Evolutionary conservation across 2,113 vertebrate genomes (phyloP).

Genomic region (Pygathrix nemaeus): DNA sequence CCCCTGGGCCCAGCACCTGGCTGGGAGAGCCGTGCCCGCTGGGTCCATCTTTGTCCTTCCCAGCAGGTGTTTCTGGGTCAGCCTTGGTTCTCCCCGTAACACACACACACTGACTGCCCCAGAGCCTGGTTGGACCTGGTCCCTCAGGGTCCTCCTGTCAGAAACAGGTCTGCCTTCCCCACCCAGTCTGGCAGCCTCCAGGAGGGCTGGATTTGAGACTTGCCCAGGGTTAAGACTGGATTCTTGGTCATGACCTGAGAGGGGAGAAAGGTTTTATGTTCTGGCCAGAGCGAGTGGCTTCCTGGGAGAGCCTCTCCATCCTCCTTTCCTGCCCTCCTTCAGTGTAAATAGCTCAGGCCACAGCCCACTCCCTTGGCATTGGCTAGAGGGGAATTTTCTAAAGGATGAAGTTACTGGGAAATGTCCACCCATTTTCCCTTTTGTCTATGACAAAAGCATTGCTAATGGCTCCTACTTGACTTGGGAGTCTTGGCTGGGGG

Average conservation of each 20-base stretch:
- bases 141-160: not conserved
- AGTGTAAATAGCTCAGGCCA: not conserved
- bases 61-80: not conserved
- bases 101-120: not conserved
- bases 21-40: not conserved
- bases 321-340: not conserved
- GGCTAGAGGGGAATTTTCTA: constrained; percentile 62
- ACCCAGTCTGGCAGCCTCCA: not conserved
- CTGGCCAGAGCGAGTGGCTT: not conserved
- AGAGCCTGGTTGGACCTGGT: not conserved
- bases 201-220: not conserved
- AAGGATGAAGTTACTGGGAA: constrained; percentile 61
- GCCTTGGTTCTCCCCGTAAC: not conserved
- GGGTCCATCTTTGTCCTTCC: not conserved
- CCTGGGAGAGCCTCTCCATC: constrained; percentile 10
- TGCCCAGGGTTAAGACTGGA: not conserved
- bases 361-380: constrained; percentile 51
- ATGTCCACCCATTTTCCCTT: not conserved
- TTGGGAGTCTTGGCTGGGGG: not conserved
- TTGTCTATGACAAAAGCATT: not conserved
- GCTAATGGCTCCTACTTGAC: not conserved
- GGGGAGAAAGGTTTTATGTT: not conserved
- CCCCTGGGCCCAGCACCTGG: not conserved
- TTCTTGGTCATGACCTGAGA: not conserved
- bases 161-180: not conserved